Conservation (phyloP, 2,113 vertebrate genomes). For the Azemiops feae region DNA sequence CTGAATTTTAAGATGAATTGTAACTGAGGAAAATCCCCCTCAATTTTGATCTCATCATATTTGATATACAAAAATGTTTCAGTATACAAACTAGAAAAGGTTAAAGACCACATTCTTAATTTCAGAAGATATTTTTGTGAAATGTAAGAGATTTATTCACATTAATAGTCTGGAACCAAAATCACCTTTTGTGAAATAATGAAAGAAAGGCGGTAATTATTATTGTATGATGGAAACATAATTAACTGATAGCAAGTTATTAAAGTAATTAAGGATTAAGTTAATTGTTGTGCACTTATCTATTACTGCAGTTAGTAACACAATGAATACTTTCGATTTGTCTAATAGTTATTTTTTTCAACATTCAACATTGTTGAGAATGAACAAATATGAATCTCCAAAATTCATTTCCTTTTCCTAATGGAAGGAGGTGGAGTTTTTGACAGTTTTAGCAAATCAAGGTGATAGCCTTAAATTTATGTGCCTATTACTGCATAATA, state of each 20-base stretch:
- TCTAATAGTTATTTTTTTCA: conserved; percentile 40
- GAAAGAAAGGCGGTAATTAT: conserved; percentile 30
- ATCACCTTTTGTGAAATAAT: conserved; percentile 38
- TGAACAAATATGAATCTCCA: neutral
- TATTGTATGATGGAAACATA: conserved; percentile 52
- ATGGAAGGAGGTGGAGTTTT: neutral
- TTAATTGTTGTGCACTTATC: conserved; percentile 52
- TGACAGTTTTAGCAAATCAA: neutral
- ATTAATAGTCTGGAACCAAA: conserved; percentile 28
- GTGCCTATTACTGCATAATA: neutral
- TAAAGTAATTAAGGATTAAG: conserved; percentile 44
- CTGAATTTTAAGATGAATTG: neutral
- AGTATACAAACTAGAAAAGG: conserved; percentile 5
- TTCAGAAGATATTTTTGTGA: conserved; percentile 4
- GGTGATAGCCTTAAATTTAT: neutral
- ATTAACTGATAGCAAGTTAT: conserved; percentile 61
- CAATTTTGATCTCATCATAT: neutral
- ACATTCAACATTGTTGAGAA: neutral
- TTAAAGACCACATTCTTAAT: neutral
- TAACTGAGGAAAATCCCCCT: neutral
- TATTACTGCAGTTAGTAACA: conserved; percentile 40
- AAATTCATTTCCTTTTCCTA: neutral
- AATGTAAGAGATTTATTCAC: conserved; percentile 39
- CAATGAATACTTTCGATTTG: conserved; percentile 29
- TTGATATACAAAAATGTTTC: neutral